Evolutionary conservation across 2,113 vertebrate genomes (phyloP).

Genomic region (Xenus cinereus): DNA sequence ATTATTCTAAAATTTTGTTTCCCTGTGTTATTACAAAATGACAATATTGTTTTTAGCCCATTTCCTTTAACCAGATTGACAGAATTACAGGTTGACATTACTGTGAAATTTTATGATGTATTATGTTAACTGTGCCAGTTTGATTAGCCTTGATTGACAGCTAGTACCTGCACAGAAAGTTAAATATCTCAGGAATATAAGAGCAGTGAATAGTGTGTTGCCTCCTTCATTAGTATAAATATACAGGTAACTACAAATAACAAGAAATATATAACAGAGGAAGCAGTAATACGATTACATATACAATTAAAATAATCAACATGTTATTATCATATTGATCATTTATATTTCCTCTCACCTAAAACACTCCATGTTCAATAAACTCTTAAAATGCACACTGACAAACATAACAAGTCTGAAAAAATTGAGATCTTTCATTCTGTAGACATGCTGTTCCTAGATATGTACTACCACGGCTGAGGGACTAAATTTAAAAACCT

Average conservation of each 20-base stretch:
- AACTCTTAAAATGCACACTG: not conserved
- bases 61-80: slow-evolving; percentile 78
- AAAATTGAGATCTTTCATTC: not conserved
- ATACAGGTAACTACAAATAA: slow-evolving; percentile 44
- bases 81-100: slow-evolving; percentile 82
- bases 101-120: slow-evolving; percentile 81
- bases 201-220: not conserved
- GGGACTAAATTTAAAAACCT: slow-evolving; percentile 36
- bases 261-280: slow-evolving; percentile 9
- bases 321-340: not conserved
- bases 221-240: slow-evolving; percentile 46
- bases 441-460: not conserved
- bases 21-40: slow-evolving; percentile 71
- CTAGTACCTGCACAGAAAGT: slow-evolving; percentile 75
- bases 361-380: not conserved
- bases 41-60: slow-evolving; percentile 76
- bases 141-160: slow-evolving; percentile 83
- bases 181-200: slow-evolving; percentile 56
- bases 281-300: not conserved
- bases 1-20: slow-evolving; percentile 65
- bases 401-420: not conserved
- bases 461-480: not conserved
- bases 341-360: not conserved
- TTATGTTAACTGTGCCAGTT: slow-evolving; percentile 79
- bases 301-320: slow-evolving; percentile 15